Conservation (phyloP, 1,140 invertebrate genomes). For the Macrostomum lignano region DNA sequence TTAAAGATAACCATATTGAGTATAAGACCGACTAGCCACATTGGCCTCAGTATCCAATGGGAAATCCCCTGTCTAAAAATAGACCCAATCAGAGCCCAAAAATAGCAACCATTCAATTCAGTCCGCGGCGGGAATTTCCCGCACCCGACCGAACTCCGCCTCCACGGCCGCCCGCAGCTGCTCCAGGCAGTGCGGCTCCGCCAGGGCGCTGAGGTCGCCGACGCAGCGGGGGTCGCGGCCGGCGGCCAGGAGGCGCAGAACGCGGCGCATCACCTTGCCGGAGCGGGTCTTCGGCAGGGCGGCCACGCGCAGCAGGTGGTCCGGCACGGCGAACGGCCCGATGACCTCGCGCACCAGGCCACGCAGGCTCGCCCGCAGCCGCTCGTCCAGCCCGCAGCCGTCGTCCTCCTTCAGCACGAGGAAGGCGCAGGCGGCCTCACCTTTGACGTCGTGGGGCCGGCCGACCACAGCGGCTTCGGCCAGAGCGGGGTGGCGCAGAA, state of each 20-base stretch:
- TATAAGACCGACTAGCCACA: too few relatives aligned
- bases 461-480: constrained; percentile 80
- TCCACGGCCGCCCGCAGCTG: too few relatives aligned
- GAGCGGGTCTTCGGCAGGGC: constrained; percentile 78
- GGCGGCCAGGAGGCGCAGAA: constrained; percentile 60
- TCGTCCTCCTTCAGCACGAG: constrained; percentile 49
- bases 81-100: too few relatives aligned
- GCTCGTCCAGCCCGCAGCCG: not conserved
- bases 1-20: too few relatives aligned
- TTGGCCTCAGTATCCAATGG: too few relatives aligned
- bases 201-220: too few relatives aligned
- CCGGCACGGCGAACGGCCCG: constrained; percentile 77
- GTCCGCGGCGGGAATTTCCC: too few relatives aligned
- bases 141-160: too few relatives aligned
- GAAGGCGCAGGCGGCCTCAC: constrained; percentile 83
- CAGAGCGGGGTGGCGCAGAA: constrained; percentile 34
- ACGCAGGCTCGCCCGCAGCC: not conserved
- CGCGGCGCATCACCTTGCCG: constrained; percentile 84
- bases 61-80: too few relatives aligned
- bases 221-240: too few relatives aligned
- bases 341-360: constrained; percentile 50
- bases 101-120: too few relatives aligned
- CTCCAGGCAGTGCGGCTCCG: too few relatives aligned
- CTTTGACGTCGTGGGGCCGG: constrained; percentile 65
- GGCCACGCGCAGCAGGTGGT: constrained; percentile 58